These are phyloP conservation scores for Acanthococcus lagerstroemiae DNA, from an alignment of 2,888 invertebrate genomes.

Conservation along the genomic window DNA sequence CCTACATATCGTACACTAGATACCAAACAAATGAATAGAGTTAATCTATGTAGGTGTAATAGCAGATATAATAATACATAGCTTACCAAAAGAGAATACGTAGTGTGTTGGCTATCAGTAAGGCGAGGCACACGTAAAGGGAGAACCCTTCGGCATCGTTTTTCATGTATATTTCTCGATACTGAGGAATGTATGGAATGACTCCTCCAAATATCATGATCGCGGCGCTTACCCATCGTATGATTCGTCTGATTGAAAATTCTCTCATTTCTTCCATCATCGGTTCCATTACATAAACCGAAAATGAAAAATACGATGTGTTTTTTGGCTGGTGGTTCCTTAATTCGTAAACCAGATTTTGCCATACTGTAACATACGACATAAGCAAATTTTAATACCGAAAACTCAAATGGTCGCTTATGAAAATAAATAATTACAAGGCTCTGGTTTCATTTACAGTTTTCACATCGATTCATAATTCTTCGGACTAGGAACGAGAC, in stretches of 20 bases:
- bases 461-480: no score
- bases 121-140: slow-evolving; percentile 86
- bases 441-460: no score
- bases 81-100: slow-evolving; percentile 95
- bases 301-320: slow-evolving; percentile 7
- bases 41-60: not conserved
- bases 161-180: slow-evolving; percentile 78
- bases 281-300: slow-evolving; percentile 36
- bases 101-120: slow-evolving; percentile 90
- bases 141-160: slow-evolving; percentile 97
- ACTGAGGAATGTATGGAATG: slow-evolving; percentile 92
- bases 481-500: no score
- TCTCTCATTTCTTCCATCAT: slow-evolving; percentile 37
- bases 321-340: slow-evolving; percentile 7
- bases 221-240: slow-evolving; percentile 68
- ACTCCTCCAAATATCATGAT: slow-evolving; percentile 94
- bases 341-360: slow-evolving; percentile 25
- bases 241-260: slow-evolving; percentile 56
- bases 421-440: no score
- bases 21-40: slow-evolving; percentile 1
- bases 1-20: no score
- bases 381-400: not conserved
- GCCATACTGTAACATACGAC: slow-evolving; percentile 30
- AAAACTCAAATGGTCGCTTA: no score
- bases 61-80: no score